Evolutionary conservation across 2,888 invertebrate species (phyloP).

Genomic region (Troides aeacus): DNA sequence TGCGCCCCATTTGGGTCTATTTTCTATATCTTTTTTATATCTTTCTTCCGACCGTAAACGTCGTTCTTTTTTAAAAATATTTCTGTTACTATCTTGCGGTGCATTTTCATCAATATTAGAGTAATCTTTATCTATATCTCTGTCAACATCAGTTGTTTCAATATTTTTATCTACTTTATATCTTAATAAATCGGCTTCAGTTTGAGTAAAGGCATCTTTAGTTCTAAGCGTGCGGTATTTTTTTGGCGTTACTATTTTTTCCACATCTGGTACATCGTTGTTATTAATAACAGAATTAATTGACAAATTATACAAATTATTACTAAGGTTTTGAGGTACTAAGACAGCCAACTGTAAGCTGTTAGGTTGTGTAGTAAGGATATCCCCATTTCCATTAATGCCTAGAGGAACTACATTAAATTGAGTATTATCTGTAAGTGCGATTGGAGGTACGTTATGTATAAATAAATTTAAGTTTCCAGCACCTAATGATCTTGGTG

Average conservation of each 20-base stretch:
- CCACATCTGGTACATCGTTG: slow-evolving; percentile 55
- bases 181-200: slow-evolving; percentile 68
- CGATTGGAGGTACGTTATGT: slow-evolving; percentile 68
- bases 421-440: slow-evolving; percentile 66
- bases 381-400: slow-evolving; percentile 62
- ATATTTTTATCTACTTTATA: slow-evolving; percentile 53
- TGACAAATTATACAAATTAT: slow-evolving; percentile 69
- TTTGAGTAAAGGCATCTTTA: slow-evolving; percentile 85
- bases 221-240: slow-evolving; percentile 72
- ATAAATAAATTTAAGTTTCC: slow-evolving; percentile 69
- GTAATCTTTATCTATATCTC: slow-evolving; percentile 76
- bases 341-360: slow-evolving; percentile 81
- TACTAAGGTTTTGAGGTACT: slow-evolving; percentile 74
- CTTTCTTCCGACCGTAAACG: slow-evolving; percentile 77
- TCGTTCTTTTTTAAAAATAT: slow-evolving; percentile 74
- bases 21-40: slow-evolving; percentile 80
- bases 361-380: slow-evolving; percentile 64
- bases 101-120: slow-evolving; percentile 75
- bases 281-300: slow-evolving; percentile 62
- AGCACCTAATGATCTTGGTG: slow-evolving; percentile 66
- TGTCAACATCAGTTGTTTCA: slow-evolving; percentile 61
- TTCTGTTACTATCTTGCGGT: slow-evolving; percentile 72
- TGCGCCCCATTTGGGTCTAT: slow-evolving; percentile 87
- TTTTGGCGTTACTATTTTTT: slow-evolving; percentile 67
- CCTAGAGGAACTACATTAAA: slow-evolving; percentile 72